Conservation (phyloP, 2,113 vertebrate genomes). For the Pangasianodon hypophthalmus region DNA sequence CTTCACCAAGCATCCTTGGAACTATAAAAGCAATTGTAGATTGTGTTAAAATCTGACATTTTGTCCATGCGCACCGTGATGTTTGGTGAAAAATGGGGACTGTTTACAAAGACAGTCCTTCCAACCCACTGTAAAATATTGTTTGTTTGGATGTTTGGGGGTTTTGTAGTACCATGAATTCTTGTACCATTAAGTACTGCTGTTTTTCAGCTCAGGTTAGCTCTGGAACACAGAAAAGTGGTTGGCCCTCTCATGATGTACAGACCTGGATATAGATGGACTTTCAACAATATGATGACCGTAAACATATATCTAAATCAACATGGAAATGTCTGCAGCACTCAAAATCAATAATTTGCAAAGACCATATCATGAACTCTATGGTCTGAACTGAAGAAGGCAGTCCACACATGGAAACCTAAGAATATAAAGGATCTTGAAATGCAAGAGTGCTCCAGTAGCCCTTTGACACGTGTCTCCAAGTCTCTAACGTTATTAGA, state of each 20-base stretch:
- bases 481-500: not conserved
- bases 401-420: not conserved
- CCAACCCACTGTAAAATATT: no score
- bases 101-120: no score
- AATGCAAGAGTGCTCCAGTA: not conserved
- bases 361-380: not conserved
- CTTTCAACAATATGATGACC: not conserved
- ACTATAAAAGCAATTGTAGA: not conserved
- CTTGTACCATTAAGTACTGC: not conserved
- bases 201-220: no score
- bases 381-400: no score
- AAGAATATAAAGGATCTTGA: not conserved
- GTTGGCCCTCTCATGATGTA: not conserved
- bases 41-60: not conserved
- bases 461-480: not conserved
- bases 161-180: not conserved
- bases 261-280: not conserved
- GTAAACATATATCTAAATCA: not conserved
- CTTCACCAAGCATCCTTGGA: not conserved
- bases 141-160: not conserved
- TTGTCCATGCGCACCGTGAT: not conserved
- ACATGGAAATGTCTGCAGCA: not conserved
- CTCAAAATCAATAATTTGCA: not conserved
- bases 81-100: not conserved
- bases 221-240: not conserved